Base-by-base conservation (phyloP, 2,888 invertebrate genomes). In the Dasypogon diadema region DNA sequence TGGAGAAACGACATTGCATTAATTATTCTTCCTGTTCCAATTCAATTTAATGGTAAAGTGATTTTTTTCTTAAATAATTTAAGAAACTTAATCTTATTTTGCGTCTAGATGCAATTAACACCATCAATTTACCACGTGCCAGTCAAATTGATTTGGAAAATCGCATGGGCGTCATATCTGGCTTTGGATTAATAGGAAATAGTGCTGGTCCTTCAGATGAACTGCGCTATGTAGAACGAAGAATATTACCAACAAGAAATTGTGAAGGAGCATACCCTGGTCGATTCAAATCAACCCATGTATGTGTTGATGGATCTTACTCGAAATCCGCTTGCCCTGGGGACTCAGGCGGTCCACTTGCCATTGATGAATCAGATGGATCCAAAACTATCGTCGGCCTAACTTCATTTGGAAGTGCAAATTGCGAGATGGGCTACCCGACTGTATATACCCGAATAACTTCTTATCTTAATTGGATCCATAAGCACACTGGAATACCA, bases 251-350 rank as follows among this genome's bases (percentile, higher is more conserved):
- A 12, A 12, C 10, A 18, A 21, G 16, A 1, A 18, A 37, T 12
- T 60, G 34, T 60, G 37, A 60, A 60, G 12, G 30, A 10, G 37
- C 60, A 6, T 37, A 58, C n/a, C 30, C 58, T 14, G 30, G 16
- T 8, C 14, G 22, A 30, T 58, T 58, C 18, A 58, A 58, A 18
- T 10, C 58, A 12, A 26, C 26, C 4, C 18, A 51, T 24, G 80
- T 86, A n/a, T 86, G 86, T 76, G 80, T 83, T 3, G 79, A 79
- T 58, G 84, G 83, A 8, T 74, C 76, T 18, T 78, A 79, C 6
- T 81, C 82, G 4, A 81, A 79, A 75, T 82, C 83, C 48, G 81
- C 83, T 26, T 85, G 86, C 79, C 81, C 79, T 46, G 85, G 84
- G 1, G 84, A 84, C 77, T 83, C 82, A 70, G 77, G 77, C 18